These are phyloP conservation scores for Corythucha ciliata DNA, from an alignment of 2,888 invertebrate species.

Conservation along the genomic window DNA sequence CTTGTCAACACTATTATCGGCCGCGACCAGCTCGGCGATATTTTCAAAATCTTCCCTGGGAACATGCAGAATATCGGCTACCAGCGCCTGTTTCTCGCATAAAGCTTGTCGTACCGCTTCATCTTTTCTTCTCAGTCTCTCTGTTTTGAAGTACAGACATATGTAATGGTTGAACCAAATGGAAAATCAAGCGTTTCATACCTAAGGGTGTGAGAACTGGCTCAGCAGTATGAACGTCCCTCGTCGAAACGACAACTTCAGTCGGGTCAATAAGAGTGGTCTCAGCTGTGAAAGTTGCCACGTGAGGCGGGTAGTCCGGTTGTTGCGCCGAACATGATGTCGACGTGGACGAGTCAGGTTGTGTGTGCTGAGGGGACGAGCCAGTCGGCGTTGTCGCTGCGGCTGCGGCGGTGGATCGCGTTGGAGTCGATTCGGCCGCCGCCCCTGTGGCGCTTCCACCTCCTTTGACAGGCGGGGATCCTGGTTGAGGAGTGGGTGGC, in stretches of 20 bases:
- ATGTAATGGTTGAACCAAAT: no score
- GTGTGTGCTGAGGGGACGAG: no score
- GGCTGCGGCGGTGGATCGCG: no score
- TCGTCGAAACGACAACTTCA: constrained; percentile 62
- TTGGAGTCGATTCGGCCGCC: no score
- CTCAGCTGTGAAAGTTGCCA: constrained; percentile 27
- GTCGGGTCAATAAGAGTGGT: constrained; percentile 56
- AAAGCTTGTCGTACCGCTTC: constrained; percentile 58
- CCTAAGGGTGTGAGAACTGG: constrained; percentile 68
- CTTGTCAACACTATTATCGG: constrained; percentile 49
- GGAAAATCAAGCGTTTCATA: constrained; percentile 41
- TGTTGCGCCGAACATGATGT: no score
- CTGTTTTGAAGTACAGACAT: no score
- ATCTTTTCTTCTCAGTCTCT: constrained; percentile 63
- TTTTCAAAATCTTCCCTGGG: constrained; percentile 59
- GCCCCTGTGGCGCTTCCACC: no score
- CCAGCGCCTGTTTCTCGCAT: constrained; percentile 61
- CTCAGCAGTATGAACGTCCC: constrained; percentile 64
- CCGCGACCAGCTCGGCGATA: constrained; percentile 58
- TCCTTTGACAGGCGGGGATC: no score
- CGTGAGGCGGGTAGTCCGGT: no score
- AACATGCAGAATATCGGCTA: constrained; percentile 66
- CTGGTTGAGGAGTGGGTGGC: constrained; percentile 28
- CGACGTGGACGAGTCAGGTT: no score
- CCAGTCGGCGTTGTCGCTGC: no score